phyloP scores from a whole-genome alignment of 2,113 vertebrate species.

The Petaurus breviceps region DNA sequence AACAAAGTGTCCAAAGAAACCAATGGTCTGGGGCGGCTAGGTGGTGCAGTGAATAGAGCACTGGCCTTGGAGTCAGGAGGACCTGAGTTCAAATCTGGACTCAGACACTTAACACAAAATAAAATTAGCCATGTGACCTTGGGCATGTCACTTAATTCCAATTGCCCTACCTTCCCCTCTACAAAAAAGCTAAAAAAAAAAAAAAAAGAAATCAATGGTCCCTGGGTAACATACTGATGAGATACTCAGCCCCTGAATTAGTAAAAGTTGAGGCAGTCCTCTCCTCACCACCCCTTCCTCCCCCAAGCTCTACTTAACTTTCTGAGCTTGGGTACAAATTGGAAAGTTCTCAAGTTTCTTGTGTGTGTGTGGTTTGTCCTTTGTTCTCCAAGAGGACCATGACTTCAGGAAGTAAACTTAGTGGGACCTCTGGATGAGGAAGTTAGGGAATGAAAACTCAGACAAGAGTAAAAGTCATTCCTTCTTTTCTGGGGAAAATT shows the following conservation, averaged over 20 bases:
- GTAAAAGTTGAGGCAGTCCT: conserved; percentile 14
- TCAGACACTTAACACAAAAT: no score
- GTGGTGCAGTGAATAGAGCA: no score
- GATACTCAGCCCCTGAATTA: background rate
- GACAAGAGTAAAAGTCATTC: background rate
- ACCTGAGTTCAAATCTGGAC: no score
- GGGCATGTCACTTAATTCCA: no score
- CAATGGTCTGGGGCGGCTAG: background rate
- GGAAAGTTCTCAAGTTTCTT: conserved; percentile 6
- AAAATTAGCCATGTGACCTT: no score
- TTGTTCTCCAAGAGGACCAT: no score
- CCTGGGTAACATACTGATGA: conserved; percentile 36
- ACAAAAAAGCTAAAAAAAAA: no score
- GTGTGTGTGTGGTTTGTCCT: no score
- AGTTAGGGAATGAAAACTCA: background rate
- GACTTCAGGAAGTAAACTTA: background rate
- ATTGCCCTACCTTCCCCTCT: no score
- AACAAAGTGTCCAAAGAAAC: conserved; percentile 26
- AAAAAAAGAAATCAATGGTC: conserved; percentile 35
- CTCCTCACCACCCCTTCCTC: background rate
- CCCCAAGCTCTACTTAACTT: background rate
- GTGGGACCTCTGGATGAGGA: conserved; percentile 3
- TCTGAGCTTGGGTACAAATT: background rate
- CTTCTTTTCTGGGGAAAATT: background rate
- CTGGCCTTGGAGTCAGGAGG: no score